Evolutionary conservation across 2,113 vertebrate genomes (phyloP).

Genomic region (Poeciliopsis prolifica): DNA sequence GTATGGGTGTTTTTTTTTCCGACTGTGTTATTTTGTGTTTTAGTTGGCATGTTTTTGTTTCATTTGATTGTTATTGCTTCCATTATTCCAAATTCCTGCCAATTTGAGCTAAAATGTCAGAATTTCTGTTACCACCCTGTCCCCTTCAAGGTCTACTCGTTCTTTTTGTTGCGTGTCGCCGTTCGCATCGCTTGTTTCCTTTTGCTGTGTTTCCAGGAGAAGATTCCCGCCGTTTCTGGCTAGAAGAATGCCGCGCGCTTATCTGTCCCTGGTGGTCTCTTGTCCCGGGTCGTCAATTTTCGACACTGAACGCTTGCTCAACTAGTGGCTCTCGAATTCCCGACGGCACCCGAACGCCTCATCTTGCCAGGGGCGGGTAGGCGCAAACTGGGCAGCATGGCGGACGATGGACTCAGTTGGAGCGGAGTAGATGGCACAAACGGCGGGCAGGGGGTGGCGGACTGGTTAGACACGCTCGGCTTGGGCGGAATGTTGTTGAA

Average conservation of each 20-base stretch:
- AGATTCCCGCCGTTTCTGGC: not conserved
- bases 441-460: slow-evolving; percentile 73
- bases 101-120: too few species aligned
- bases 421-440: slow-evolving; percentile 76
- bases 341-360: slow-evolving; percentile 54
- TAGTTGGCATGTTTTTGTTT: too few species aligned
- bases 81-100: too few species aligned
- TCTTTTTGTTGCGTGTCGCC: too few species aligned
- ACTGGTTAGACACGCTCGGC: slow-evolving; percentile 74
- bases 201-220: not conserved
- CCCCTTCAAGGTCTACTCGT: too few species aligned
- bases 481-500: slow-evolving; percentile 84
- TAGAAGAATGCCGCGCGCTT: not conserved
- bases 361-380: slow-evolving; percentile 69
- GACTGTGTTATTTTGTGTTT: too few species aligned
- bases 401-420: slow-evolving; percentile 84
- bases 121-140: too few species aligned
- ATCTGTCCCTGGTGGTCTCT: not conserved
- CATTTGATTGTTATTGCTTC: too few species aligned
- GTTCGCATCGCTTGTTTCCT: too few species aligned
- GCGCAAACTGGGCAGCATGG: slow-evolving; percentile 82
- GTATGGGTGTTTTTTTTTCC: too few species aligned
- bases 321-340: slow-evolving; percentile 19
- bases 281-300: not conserved
- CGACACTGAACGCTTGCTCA: slow-evolving; percentile 11